Base-by-base conservation (phyloP, 1,140 invertebrate genomes). In the Marisa cornuarietis region DNA sequence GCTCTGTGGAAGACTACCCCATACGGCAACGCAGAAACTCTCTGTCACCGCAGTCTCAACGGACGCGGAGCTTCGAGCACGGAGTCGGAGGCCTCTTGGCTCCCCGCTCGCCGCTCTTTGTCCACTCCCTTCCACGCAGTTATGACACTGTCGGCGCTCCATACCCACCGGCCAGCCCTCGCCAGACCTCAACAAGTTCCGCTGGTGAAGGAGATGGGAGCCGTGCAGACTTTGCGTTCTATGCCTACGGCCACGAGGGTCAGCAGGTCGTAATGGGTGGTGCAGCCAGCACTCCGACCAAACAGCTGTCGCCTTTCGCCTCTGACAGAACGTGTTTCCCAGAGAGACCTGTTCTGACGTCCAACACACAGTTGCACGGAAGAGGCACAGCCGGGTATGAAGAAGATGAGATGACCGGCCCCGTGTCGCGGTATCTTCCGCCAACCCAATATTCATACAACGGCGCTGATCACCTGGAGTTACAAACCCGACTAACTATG, bases 41-140 rank as follows among this genome's bases (percentile, higher is more conserved):
- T 9, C 65, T 58, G 61, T 77, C 76, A 16, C 76, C 76, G 13
- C 31, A 77, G 18, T 63, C 76, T 42, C 66, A 54, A 65, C 65
- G 52, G 18, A 77, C 31, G 65, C 65, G 66, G 49, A 22, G 11
- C 65, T 77, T 69, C 24, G 65, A 77, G 26, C 63, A 69, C 18
- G 76, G 68, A 16, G 49, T 49, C 31, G 42, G 65, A 24, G 26
- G 42, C 0, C 8, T 42, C 10, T 49, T 66, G 42, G 2, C 26
- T 6, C 52, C 14, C 8, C 65, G 8, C 62, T 16, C 42, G 52
- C 52, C 1, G 62, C 24, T n/a, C 31, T 49, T 65, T 14, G 10
- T 51, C 13, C 16, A 58, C 54, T 49, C 18, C 42, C 16, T 20
- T 58, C 16, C 6, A 42, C 10, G 61, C 31, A 66, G 0, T 77